A percentile compares a stretch with the other conserved stretches of the same genome.
These are phyloP conservation scores for Oncopeltus fasciatus DNA, from an alignment of 1,140 invertebrate species.

Conservation along the genomic window DNA sequence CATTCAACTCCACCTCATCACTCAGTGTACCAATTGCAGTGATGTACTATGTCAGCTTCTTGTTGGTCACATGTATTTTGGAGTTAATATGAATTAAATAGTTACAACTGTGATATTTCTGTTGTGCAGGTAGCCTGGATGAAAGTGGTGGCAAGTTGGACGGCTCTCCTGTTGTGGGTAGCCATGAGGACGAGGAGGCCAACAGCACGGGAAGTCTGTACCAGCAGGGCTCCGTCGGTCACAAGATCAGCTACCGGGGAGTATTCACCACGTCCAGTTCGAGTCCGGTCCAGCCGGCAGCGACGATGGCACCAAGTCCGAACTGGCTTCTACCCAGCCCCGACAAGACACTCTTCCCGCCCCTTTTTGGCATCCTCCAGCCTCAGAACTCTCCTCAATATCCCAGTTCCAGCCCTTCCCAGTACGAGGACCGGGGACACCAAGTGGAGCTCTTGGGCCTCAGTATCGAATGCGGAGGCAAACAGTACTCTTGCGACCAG, in stretches of 20 bases:
- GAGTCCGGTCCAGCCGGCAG: conserved; percentile 30
- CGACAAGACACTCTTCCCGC: conserved; percentile 42
- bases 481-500: conserved; percentile 24
- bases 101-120: conserved; percentile 15
- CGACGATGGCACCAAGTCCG: conserved; percentile 26
- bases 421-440: conserved; percentile 35
- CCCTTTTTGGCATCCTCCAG: conserved; percentile 36
- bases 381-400: conserved; percentile 20
- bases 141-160: conserved; percentile 47
- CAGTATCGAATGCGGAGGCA: conserved; percentile 41
- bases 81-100: background rate
- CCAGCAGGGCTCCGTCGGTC: conserved; percentile 28
- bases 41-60: background rate
- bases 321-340: conserved; percentile 43
- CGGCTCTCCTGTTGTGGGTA: conserved; percentile 34
- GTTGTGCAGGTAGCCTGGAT: conserved; percentile 54
- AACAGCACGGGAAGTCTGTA: conserved; percentile 32
- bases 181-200: conserved; percentile 56
- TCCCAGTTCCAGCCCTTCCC: conserved; percentile 23
- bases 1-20: too few species aligned
- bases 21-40: too few species aligned
- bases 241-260: conserved; percentile 51
- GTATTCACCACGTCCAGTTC: conserved; percentile 49
- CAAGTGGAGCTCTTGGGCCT: conserved; percentile 43
- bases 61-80: background rate